Evolutionary conservation across 1,140 invertebrate species (phyloP).

Genomic region (Nomia melanderi): DNA sequence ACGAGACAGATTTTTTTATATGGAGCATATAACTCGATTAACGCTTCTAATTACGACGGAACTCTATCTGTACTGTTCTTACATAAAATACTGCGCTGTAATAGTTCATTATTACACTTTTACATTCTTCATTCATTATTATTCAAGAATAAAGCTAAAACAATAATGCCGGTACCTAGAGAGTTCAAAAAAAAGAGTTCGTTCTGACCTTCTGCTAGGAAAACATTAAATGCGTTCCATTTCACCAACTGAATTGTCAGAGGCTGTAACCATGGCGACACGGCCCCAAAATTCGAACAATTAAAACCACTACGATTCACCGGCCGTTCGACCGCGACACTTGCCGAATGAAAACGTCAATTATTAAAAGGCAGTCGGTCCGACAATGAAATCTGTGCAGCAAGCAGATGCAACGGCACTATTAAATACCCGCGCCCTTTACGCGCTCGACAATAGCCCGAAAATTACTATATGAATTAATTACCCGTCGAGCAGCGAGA

Average conservation of each 20-base stretch:
- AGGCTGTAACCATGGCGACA: no score
- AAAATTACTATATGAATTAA: conserved; percentile 60
- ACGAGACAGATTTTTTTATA: neutral
- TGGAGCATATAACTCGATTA: neutral
- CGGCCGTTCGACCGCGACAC: neutral
- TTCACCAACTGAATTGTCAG: neutral
- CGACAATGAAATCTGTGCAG: conserved; percentile 24
- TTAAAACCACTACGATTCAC: conserved; percentile 1
- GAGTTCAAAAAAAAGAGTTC: no score
- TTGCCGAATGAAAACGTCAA: conserved; percentile 5
- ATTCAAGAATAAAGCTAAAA: no score
- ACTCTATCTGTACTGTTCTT: neutral
- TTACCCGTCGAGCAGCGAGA: conserved; percentile 34
- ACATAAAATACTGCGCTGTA: no score
- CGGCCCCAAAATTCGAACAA: neutral
- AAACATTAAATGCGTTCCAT: neutral
- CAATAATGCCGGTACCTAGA: no score
- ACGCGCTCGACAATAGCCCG: conserved; percentile 52
- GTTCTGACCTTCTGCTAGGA: no score
- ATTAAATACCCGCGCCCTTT: conserved; percentile 51
- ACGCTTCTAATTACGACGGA: neutral
- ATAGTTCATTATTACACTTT: no score
- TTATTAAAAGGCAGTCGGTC: conserved; percentile 9
- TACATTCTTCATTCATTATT: no score
- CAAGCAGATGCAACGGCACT: conserved; percentile 40